Conservation (phyloP, 2,113 vertebrate genomes). For the Halichoeres trimaculatus region DNA sequence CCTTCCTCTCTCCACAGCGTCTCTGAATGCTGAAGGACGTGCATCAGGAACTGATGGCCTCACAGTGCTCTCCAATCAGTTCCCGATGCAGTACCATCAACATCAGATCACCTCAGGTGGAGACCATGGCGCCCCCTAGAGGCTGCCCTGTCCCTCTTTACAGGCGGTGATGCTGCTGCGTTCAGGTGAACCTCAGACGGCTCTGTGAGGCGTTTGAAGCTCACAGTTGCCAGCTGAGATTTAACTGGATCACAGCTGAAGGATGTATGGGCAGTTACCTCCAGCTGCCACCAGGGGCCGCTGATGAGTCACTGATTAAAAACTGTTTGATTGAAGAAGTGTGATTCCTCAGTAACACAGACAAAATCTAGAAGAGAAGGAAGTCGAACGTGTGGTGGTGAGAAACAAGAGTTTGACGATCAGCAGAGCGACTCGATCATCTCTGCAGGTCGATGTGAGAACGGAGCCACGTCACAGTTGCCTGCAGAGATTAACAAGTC, state of each 20-base stretch:
- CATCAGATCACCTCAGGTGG: no score
- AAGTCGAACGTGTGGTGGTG: no score
- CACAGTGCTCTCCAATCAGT: conserved; percentile 93
- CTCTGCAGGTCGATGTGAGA: no score
- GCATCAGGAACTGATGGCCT: conserved; percentile 93
- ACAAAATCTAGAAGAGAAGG: no score
- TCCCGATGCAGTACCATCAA: conserved; percentile 98
- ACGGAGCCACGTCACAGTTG: no score
- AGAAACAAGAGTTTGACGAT: no score
- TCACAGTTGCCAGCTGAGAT: conserved; percentile 99
- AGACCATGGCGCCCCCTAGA: background rate
- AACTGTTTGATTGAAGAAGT: no score
- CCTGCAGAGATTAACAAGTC: no score
- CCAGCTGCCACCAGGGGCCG: no score
- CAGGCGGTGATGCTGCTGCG: conserved; percentile 59
- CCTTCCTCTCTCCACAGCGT: conserved; percentile 15
- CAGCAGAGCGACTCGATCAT: no score
- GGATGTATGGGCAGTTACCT: background rate
- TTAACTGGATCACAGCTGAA: conserved; percentile 89
- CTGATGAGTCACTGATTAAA: no score
- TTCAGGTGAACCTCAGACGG: conserved; percentile 92
- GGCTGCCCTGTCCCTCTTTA: background rate
- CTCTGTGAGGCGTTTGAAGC: conserved; percentile 86
- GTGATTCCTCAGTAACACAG: no score
- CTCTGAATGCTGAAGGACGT: conserved; percentile 94